These are phyloP conservation scores for Otolemur crassicaudatus DNA, from an alignment of 2,797 vertebrate species.

Conservation along the genomic window DNA sequence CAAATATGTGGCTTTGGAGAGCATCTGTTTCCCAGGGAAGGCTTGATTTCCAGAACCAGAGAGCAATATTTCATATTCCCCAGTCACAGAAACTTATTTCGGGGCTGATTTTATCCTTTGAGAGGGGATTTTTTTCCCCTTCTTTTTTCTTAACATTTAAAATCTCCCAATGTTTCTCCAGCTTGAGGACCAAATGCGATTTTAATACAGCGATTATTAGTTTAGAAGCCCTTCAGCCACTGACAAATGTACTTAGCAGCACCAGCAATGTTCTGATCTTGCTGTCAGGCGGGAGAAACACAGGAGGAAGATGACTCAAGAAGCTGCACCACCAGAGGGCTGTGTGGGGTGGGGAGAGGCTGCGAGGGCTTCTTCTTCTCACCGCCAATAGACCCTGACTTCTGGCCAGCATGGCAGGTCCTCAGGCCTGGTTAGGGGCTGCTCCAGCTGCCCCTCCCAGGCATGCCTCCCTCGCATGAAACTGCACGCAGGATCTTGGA, in stretches of 20 bases:
- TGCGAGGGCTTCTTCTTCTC: not conserved
- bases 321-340: not conserved
- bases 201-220: slow-evolving; percentile 74
- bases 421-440: not conserved
- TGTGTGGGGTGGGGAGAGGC: not conserved
- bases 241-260: slow-evolving; percentile 56
- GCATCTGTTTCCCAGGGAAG: not conserved
- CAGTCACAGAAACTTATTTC: slow-evolving; percentile 39
- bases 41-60: not conserved
- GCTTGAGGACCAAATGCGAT: slow-evolving; percentile 63
- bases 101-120: slow-evolving; percentile 47
- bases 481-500: not conserved
- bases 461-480: not conserved
- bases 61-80: slow-evolving; percentile 17
- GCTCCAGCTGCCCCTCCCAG: not conserved
- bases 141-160: slow-evolving; percentile 73
- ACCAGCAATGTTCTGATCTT: not conserved
- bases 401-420: not conserved
- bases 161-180: slow-evolving; percentile 70
- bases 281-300: not conserved
- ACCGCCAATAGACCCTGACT: too few relatives aligned
- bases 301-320: not conserved
- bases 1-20: not conserved
- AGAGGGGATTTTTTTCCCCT: not conserved
- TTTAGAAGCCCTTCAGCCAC: slow-evolving; percentile 75